Evolutionary conservation across 2,797 vertebrate species (phyloP).

Genomic region (Dermochelys coriacea): DNA sequence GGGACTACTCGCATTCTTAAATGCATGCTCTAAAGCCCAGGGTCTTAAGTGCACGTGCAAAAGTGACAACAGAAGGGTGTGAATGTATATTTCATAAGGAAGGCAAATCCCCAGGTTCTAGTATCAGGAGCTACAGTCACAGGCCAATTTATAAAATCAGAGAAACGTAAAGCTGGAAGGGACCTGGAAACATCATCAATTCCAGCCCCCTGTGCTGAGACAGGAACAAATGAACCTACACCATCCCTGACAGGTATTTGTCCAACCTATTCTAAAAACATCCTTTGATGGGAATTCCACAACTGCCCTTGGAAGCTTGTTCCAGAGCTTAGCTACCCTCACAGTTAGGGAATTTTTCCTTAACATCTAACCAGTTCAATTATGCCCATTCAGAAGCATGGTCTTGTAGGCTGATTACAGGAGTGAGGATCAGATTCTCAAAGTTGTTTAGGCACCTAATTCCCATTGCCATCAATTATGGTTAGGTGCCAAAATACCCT

Average conservation of each 20-base stretch:
- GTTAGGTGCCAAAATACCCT: background rate
- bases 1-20: background rate
- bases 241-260: background rate
- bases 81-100: slow-evolving; percentile 12
- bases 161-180: background rate
- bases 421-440: background rate
- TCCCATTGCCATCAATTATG: background rate
- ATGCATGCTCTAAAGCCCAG: background rate
- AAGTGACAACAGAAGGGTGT: slow-evolving; percentile 8
- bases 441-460: background rate
- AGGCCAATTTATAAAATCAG: background rate
- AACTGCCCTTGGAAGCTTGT: background rate
- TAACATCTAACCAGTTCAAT: slow-evolving; percentile 4
- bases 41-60: background rate
- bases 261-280: background rate
- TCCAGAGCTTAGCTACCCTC: background rate
- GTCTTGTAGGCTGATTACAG: background rate
- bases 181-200: background rate
- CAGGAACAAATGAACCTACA: background rate
- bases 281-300: background rate
- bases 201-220: background rate
- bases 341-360: background rate
- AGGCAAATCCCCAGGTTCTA: slow-evolving; percentile 2
- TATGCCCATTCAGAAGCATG: background rate
- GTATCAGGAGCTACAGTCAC: background rate